Evolutionary conservation across 2,113 vertebrate species (phyloP).

Genomic region (Sitta europaea): DNA sequence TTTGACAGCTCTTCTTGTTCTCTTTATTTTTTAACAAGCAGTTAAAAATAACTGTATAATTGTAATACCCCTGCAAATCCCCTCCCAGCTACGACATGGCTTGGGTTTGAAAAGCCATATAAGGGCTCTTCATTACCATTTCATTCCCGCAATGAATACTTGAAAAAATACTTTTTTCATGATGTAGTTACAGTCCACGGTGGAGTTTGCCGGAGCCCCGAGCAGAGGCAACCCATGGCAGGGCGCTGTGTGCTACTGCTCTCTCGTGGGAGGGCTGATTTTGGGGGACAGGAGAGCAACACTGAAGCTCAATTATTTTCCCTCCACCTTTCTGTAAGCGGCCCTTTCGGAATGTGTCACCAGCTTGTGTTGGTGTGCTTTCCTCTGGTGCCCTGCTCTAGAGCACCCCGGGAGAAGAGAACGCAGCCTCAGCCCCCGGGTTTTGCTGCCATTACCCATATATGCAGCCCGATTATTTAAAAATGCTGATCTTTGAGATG

Average conservation of each 20-base stretch:
- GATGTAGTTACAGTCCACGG: fast-evolving
- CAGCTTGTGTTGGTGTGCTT: neutral
- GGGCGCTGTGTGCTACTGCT: fast-evolving
- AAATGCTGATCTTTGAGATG: neutral
- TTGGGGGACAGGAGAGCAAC: neutral
- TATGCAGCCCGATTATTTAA: neutral
- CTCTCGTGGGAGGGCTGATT: fast-evolving
- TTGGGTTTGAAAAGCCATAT: neutral
- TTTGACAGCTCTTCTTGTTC: neutral
- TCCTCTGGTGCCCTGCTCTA: neutral
- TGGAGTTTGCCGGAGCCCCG: fast-evolving
- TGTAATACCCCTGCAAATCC: too few species aligned
- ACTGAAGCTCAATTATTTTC: neutral
- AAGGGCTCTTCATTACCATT: neutral
- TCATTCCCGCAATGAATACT: neutral
- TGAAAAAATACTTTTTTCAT: neutral
- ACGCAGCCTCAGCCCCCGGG: fast-evolving
- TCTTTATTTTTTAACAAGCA: neutral
- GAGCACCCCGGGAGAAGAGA: neutral
- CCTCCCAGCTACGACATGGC: neutral
- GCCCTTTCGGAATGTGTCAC: neutral
- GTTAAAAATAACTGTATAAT: neutral
- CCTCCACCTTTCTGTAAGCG: neutral
- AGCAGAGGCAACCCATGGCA: fast-evolving
- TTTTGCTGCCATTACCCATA: neutral